These are phyloP conservation scores for Syndactyla subalaris DNA, from an alignment of 2,797 vertebrate genomes.

Conservation along the genomic window DNA sequence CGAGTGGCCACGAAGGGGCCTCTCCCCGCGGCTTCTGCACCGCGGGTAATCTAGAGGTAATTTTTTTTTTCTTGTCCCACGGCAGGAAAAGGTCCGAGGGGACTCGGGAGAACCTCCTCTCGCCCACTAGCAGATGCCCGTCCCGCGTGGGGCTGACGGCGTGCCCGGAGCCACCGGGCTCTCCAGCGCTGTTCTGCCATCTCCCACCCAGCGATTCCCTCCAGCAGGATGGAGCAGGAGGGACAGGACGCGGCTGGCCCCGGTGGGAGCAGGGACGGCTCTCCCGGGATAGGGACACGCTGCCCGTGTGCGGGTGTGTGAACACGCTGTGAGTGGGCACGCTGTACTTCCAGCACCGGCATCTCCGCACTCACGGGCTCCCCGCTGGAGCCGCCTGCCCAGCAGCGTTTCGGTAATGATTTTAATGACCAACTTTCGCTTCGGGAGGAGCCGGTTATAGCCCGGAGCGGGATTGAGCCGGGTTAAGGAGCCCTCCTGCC, in stretches of 20 bases:
- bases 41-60: too few relatives aligned
- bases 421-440: not conserved
- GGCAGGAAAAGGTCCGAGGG: not conserved
- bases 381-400: rapidly evolving
- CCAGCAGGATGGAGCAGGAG: rapidly evolving
- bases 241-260: not conserved
- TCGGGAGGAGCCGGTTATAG: not conserved
- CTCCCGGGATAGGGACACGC: not conserved
- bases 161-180: not conserved
- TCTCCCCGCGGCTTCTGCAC: rapidly evolving
- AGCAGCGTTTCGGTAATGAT: rapidly evolving
- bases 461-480: rapidly evolving
- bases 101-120: not conserved
- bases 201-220: not conserved
- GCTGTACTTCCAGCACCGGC: rapidly evolving
- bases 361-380: rapidly evolving
- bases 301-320: rapidly evolving
- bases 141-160: not conserved
- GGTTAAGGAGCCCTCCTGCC: too few relatives aligned
- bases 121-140: not conserved
- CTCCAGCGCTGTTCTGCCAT: too few relatives aligned
- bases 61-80: rapidly evolving
- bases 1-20: too few relatives aligned
- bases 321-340: rapidly evolving
- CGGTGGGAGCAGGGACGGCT: not conserved